Percentiles rank a stretch among this genome's conserved stretches.
Evolutionary conservation across 2,888 invertebrate species (phyloP).

Genomic region (Eristalis arbustorum): DNA sequence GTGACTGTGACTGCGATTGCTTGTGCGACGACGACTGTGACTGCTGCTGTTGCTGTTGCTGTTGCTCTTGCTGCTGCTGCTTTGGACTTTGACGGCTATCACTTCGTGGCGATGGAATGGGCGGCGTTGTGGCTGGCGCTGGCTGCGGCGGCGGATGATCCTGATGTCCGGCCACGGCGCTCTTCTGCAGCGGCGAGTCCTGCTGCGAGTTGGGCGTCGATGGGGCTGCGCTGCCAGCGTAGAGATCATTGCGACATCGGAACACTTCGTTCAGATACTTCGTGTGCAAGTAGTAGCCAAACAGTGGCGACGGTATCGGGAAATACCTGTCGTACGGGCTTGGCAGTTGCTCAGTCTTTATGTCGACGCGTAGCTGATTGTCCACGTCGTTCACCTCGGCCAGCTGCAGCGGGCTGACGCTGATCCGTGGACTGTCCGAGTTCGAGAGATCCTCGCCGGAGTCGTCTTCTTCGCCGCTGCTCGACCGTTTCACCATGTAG

Average conservation of each 20-base stretch:
- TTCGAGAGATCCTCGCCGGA: conserved; percentile 75
- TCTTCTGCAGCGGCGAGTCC: conserved; percentile 76
- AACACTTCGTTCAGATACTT: conserved; percentile 84
- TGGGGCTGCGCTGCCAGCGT: conserved; percentile 76
- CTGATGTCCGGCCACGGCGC: conserved; percentile 70
- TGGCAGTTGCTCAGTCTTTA: conserved; percentile 79
- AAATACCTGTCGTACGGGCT: conserved; percentile 80
- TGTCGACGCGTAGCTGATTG: conserved; percentile 78
- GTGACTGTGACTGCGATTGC: conserved; percentile 82
- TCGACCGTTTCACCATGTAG: conserved; percentile 71
- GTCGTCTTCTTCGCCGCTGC: conserved; percentile 75
- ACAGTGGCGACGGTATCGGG: conserved; percentile 80
- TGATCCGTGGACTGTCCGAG: conserved; percentile 77
- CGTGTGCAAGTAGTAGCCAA: conserved; percentile 84
- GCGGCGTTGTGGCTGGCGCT: conserved; percentile 59
- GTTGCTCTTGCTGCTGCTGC: conserved; percentile 51
- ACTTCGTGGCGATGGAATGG: conserved; percentile 61
- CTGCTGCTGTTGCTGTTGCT: conserved; percentile 57
- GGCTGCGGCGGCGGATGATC: conserved; percentile 70
- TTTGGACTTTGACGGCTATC: conserved; percentile 68
- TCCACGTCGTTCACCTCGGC: conserved; percentile 73
- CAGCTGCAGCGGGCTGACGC: conserved; percentile 78
- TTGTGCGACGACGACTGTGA: conserved; percentile 42
- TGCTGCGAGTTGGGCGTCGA: conserved; percentile 78
- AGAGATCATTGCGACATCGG: conserved; percentile 84